Evolutionary conservation across 2,113 vertebrate species (phyloP).

Genomic region (Epinephelus fuscoguttatus): DNA sequence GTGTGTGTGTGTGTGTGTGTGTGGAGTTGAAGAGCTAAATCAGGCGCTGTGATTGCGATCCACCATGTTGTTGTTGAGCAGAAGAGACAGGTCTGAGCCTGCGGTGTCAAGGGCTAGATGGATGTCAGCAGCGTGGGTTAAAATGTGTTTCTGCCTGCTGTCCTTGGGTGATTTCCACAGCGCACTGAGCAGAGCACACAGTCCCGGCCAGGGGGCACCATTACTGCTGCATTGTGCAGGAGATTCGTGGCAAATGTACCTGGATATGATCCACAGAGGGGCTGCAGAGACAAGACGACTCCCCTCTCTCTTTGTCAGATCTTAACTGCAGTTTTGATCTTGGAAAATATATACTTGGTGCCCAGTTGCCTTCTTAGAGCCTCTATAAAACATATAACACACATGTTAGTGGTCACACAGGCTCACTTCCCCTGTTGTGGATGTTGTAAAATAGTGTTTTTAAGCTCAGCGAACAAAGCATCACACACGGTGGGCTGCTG

Average conservation of each 20-base stretch:
- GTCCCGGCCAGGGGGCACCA: slow-evolving; percentile 72
- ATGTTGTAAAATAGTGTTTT: not conserved
- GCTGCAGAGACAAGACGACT: slow-evolving; percentile 28
- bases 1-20: slow-evolving; percentile 11
- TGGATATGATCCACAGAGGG: slow-evolving; percentile 59
- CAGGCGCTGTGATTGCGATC: slow-evolving; percentile 48
- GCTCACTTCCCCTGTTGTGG: not conserved
- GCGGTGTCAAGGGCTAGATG: slow-evolving; percentile 69
- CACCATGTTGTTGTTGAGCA: slow-evolving; percentile 72
- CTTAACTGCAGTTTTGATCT: slow-evolving; percentile 22
- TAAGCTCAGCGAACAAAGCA: slow-evolving; percentile 31
- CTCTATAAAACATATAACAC: not conserved
- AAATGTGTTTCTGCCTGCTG: slow-evolving; percentile 75
- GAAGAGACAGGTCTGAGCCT: slow-evolving; percentile 73
- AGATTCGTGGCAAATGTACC: slow-evolving; percentile 64
- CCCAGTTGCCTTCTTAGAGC: not conserved
- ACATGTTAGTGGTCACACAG: not conserved
- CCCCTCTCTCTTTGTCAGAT: slow-evolving; percentile 5
- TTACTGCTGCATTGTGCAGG: slow-evolving; percentile 59
- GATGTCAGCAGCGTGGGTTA: slow-evolving; percentile 73
- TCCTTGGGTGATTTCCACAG: slow-evolving; percentile 74
- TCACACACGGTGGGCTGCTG: slow-evolving; percentile 19
- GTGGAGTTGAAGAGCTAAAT: slow-evolving; percentile 42
- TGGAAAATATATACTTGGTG: not conserved
- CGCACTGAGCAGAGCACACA: slow-evolving; percentile 57